Percentiles rank a stretch among this genome's conserved stretches.
Conservation (phyloP, 2,797 vertebrate genomes). For the Momotus momota region DNA sequence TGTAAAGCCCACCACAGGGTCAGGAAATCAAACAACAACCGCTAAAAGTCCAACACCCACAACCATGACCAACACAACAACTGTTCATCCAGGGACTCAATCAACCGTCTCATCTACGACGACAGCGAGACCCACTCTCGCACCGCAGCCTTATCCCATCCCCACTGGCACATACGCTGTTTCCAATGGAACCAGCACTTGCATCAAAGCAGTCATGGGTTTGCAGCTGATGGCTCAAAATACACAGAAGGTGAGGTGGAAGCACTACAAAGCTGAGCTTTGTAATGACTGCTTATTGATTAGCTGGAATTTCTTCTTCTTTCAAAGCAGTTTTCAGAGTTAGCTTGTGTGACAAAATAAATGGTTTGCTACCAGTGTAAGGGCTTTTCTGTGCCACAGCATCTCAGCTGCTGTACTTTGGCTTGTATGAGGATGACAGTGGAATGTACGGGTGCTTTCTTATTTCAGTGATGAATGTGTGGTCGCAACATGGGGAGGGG, state of each 20-base stretch:
- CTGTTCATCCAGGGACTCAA: not conserved
- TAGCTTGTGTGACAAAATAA: not conserved
- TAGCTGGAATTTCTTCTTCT: not conserved
- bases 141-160: constrained; percentile 39
- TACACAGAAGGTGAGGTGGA: constrained; percentile 51
- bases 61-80: not conserved
- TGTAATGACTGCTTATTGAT: not conserved
- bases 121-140: constrained; percentile 3
- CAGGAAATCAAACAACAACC: not conserved
- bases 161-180: constrained; percentile 72
- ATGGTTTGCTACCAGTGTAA: not conserved
- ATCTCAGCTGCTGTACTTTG: not conserved
- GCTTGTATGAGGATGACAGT: not conserved
- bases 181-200: constrained; percentile 55
- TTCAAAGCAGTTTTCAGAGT: not conserved
- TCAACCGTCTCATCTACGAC: not conserved
- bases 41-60: not conserved
- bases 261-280: not conserved
- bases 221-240: constrained; percentile 68
- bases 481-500: not conserved
- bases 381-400: not conserved
- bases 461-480: not conserved
- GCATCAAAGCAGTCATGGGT: constrained; percentile 76
- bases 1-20: not conserved
- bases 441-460: accelerated